These are phyloP conservation scores for Eupithecia insigniata DNA, from an alignment of 2,888 invertebrate species.

Conservation along the genomic window DNA sequence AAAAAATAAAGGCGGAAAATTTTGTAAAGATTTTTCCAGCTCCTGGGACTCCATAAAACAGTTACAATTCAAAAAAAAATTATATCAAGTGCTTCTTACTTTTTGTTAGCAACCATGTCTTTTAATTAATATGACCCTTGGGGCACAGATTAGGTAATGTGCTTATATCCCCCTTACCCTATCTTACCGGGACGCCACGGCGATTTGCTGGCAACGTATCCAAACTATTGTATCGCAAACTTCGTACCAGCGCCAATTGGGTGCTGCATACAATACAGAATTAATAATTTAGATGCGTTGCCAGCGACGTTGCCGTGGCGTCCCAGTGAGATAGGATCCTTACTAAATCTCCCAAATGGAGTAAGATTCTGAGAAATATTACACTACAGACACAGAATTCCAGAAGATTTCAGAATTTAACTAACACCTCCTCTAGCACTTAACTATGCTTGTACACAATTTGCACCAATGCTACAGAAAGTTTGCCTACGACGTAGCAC, in stretches of 20 bases:
- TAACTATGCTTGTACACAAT: background rate
- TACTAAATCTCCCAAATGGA: background rate
- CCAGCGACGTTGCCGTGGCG: no score
- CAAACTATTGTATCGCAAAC: no score
- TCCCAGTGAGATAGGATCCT: no score
- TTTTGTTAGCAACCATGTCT: background rate
- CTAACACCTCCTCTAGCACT: background rate
- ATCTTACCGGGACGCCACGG: no score
- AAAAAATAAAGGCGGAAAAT: background rate
- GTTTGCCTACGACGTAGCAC: constrained; percentile 30
- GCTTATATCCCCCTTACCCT: no score
- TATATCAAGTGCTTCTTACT: background rate
- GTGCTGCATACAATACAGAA: no score
- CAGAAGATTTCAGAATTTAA: background rate
- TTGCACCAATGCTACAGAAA: constrained; percentile 4
- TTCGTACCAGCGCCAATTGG: no score
- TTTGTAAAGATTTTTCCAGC: background rate
- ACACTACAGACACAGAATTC: background rate
- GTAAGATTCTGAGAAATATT: background rate
- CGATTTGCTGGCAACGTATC: no score
- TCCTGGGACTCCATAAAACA: no score
- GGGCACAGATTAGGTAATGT: no score
- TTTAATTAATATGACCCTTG: no score
- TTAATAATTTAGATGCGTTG: no score
- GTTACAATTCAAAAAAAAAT: background rate